Base-by-base conservation (phyloP, 2,888 invertebrate species). In the Andrena bucephala region DNA sequence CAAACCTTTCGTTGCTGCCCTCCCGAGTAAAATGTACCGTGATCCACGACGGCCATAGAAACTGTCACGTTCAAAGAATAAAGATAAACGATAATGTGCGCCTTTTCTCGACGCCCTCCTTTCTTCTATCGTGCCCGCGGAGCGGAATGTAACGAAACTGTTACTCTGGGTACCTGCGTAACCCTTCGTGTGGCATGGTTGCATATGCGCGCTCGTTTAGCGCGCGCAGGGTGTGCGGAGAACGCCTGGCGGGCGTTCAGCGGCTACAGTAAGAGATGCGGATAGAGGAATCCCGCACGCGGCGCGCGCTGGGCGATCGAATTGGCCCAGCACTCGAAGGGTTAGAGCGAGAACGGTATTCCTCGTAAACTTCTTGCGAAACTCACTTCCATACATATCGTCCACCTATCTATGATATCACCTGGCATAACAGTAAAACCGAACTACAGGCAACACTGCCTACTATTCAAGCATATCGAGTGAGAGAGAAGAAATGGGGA, bases 401-500 rank as follows among this genome's bases (percentile, higher is more conserved):
- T 78, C 65, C 36, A 16, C 27, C 31, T 62, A 79, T 60, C 31
- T 62, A 79, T 60, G 52, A 57, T 42, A 20, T 85, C 71, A 73
- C 57, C 33, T 4, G n/a, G 10, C 67, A 57, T 31, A 1, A 68
- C 20, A 24, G 31, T 63, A 27, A 69, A 60, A 69, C 24, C 27
- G 68, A 65, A 57, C 63, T 69, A 78, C 48, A 73, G 82, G 79
- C 75, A 3, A 77, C 77, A 85, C 79, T 83, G 73, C 85, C 83
- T 48, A 42, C 27, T 77, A 29, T 63, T 69, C 65, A 76, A 78
- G 77, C 78, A 85, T 85, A 86, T 83, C 81, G 74, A 84, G 52
- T 48, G 24, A 33, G 27, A 52, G n/a, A 57, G 67, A 60, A n/a
- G 8, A n/a, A 60, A 33, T 27, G 63, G n/a, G 8, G 31, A n/a